Percentiles rank a stretch among this genome's conserved stretches.
These are phyloP conservation scores for Coelopa frigida DNA, from an alignment of 1,140 invertebrate genomes.

Conservation along the genomic window DNA sequence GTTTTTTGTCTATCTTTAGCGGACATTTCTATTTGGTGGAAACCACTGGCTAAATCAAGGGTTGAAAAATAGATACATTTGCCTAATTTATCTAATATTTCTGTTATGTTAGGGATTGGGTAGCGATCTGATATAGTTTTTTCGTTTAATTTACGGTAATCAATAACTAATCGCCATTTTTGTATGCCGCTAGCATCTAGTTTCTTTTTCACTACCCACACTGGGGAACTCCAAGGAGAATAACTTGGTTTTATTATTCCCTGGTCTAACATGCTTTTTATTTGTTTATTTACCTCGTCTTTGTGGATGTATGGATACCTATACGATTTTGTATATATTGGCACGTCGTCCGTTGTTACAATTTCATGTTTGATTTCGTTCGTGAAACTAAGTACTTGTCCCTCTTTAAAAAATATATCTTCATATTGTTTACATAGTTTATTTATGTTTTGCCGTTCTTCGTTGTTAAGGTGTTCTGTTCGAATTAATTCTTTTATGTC, in stretches of 20 bases:
- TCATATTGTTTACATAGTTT: background rate
- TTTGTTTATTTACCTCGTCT: slow-evolving; percentile 20
- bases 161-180: slow-evolving; percentile 33
- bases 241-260: slow-evolving; percentile 12
- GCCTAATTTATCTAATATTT: slow-evolving; percentile 42
- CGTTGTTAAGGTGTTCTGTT: no score
- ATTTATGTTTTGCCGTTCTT: no score
- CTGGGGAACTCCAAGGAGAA: slow-evolving; percentile 10
- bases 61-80: slow-evolving; percentile 39
- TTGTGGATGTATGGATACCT: slow-evolving; percentile 25
- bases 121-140: slow-evolving; percentile 44
- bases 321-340: slow-evolving; percentile 22
- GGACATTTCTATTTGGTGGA: slow-evolving; percentile 45
- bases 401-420: slow-evolving; percentile 25
- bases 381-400: slow-evolving; percentile 16
- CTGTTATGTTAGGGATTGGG: slow-evolving; percentile 47
- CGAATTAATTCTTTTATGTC: slow-evolving; percentile 6
- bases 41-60: slow-evolving; percentile 46
- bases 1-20: slow-evolving; percentile 38
- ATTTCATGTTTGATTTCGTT: slow-evolving; percentile 27
- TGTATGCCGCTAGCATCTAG: slow-evolving; percentile 17
- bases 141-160: slow-evolving; percentile 43
- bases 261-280: slow-evolving; percentile 20
- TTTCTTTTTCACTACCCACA: slow-evolving; percentile 18
- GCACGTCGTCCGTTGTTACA: slow-evolving; percentile 10